Evolutionary conservation across 2,888 invertebrate species (phyloP), one percentile per base, ranked within the genome.

Genomic region (Gari tellinella): DNA sequence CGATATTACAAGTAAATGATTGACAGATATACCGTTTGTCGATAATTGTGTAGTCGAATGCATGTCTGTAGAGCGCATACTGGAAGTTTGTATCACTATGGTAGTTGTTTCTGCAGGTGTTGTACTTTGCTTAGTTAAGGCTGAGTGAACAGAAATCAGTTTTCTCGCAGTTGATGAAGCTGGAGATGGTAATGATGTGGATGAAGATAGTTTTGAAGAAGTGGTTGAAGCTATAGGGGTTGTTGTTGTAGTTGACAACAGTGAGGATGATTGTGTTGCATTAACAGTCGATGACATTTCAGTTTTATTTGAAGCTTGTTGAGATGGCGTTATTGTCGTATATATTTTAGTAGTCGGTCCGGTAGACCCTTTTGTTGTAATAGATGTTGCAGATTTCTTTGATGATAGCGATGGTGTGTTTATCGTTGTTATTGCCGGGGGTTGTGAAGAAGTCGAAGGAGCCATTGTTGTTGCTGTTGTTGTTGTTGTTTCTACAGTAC

Each of bases 401-500:
- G 57, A 14, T 37, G 43, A n/a, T 43, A 57, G 53, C 10, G 66
- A 46, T 45, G 61, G 17, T 26, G 46, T 23, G 19, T 53, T 55
- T 40, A 58, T 46, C 17, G 43, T 56, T 26, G 63, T 45, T 15
- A 45, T 17, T 21, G 19, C 8, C n/a, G 40, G 12, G 19, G 64
- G 52, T 60, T 56, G 52, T 51, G 41, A 21, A 52, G 65, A 41
- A 48, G 61, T 37, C 43, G 55, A 4, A 8, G 51, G 14, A 7
- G 62, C 31, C 1, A 60, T 46, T 2, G 49, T 55, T 15, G 55
- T n/a, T 46, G 60, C 64, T 1, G 52, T 38, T 26, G 62, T 25
- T n/a, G 62, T 41, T 43, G 60, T 48, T 56, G 60, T 65, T 21
- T 48, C 40, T 45, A 2, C 8, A 5, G 82, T 72, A 57, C 88